Conservation (phyloP, 2,113 vertebrate genomes). For the Litocranius walleri region DNA sequence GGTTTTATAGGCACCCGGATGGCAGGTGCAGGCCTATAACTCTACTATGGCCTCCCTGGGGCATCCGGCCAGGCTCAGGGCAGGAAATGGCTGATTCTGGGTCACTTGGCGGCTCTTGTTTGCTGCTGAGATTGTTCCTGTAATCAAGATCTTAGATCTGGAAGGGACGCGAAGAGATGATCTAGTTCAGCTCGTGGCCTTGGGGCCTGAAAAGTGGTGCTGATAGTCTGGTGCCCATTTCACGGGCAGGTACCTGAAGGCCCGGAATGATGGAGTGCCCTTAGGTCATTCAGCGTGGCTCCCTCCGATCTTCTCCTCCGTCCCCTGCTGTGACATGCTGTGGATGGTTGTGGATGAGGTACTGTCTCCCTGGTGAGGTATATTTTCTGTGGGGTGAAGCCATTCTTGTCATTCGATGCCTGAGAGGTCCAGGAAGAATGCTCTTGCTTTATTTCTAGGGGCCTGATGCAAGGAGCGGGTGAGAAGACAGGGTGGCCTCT, state of each 20-base stretch:
- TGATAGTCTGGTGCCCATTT: not conserved
- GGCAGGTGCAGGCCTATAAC: not conserved
- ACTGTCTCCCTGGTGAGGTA: not conserved
- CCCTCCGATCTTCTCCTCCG: not conserved
- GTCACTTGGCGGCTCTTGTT: not conserved
- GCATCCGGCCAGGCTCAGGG: not conserved
- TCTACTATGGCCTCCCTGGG: not conserved
- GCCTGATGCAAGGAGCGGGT: too few relatives aligned
- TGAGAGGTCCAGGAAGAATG: not conserved
- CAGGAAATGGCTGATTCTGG: constrained; percentile 38
- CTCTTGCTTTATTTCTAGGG: not conserved
- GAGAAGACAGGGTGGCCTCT: not conserved
- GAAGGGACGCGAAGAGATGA: not conserved
- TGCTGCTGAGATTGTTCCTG: not conserved
- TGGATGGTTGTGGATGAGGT: not conserved
- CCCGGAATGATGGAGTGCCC: not conserved
- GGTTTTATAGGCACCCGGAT: not conserved
- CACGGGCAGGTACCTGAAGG: not conserved
- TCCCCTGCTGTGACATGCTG: not conserved
- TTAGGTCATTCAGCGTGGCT: not conserved
- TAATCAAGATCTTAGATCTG: not conserved
- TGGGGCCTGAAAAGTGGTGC: not conserved
- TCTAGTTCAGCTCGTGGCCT: not conserved
- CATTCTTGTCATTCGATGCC: not conserved
- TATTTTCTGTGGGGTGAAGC: not conserved